Percentiles rank a stretch among this genome's conserved stretches.
phyloP scores from a whole-genome alignment of 1,140 invertebrate species.

The Drosophila ercepeae region DNA sequence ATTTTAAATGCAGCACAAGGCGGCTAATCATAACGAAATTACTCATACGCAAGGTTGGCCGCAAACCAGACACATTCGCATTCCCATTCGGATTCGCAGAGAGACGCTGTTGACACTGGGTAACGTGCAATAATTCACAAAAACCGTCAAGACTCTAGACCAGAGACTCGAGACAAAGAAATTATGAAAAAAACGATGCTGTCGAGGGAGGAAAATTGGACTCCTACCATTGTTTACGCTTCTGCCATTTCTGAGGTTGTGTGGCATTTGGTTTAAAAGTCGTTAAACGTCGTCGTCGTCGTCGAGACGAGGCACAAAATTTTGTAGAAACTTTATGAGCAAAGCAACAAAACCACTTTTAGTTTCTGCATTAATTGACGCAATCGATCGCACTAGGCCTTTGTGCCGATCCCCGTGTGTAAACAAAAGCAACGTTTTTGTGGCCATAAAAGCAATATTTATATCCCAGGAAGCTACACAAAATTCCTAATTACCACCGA shows the following conservation, averaged over 20 bases:
- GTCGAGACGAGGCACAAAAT: conserved; percentile 18
- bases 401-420: conserved; percentile 53
- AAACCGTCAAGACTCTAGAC: conserved; percentile 59
- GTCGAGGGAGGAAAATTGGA: conserved; percentile 39
- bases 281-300: conserved; percentile 55
- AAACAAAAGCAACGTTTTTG: conserved; percentile 54
- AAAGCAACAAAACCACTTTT: conserved; percentile 30
- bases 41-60: conserved; percentile 79
- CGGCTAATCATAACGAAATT: conserved; percentile 60
- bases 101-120: conserved; percentile 23
- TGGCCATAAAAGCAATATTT: conserved; percentile 51
- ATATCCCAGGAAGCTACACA: conserved; percentile 48
- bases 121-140: conserved; percentile 61
- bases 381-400: conserved; percentile 72
- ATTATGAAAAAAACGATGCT: conserved; percentile 48
- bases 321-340: conserved; percentile 67
- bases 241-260: conserved; percentile 27
- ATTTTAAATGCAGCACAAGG: conserved; percentile 46
- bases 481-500: conserved; percentile 69
- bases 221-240: conserved; percentile 55
- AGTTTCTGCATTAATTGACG: conserved; percentile 73
- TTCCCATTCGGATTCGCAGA: conserved; percentile 14
- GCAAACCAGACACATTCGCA: conserved; percentile 46
- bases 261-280: conserved; percentile 58
- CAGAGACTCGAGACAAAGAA: conserved; percentile 33